A percentile compares a stretch with the other conserved stretches of the same genome.
phyloP scores from a whole-genome alignment of 2,113 vertebrate species.

The Ptilonorhynchus violaceus region DNA sequence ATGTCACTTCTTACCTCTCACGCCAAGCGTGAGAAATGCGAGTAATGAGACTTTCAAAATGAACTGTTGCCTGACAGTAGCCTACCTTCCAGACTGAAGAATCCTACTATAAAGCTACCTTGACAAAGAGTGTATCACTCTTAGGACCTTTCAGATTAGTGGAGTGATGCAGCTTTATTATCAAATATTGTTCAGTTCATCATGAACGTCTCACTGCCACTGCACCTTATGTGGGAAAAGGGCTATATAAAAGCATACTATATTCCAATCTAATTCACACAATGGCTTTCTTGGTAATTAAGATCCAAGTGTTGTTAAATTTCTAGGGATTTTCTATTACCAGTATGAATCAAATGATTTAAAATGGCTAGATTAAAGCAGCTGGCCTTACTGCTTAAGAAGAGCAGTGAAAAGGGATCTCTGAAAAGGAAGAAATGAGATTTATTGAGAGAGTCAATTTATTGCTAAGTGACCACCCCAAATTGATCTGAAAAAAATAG shows the following conservation, averaged over 20 bases:
- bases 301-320: slow-evolving; percentile 8
- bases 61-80: neutral
- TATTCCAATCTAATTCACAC: slow-evolving; percentile 23
- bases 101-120: neutral
- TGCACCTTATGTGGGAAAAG: neutral
- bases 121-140: neutral
- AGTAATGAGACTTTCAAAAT: neutral
- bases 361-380: neutral
- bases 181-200: slow-evolving; percentile 14
- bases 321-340: slow-evolving; percentile 16
- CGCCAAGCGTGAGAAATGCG: neutral
- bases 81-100: neutral
- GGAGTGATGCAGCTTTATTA: slow-evolving; percentile 35
- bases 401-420: neutral
- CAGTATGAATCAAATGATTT: neutral
- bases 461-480: neutral
- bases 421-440: neutral
- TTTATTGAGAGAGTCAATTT: neutral
- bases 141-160: slow-evolving; percentile 15
- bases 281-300: slow-evolving; percentile 26
- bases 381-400: neutral
- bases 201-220: neutral
- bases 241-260: neutral
- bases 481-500: neutral
- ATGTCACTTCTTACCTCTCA: slow-evolving; percentile 1